These are phyloP conservation scores for Fabriciana adippe DNA, from an alignment of 2,888 invertebrate genomes.

Conservation along the genomic window DNA sequence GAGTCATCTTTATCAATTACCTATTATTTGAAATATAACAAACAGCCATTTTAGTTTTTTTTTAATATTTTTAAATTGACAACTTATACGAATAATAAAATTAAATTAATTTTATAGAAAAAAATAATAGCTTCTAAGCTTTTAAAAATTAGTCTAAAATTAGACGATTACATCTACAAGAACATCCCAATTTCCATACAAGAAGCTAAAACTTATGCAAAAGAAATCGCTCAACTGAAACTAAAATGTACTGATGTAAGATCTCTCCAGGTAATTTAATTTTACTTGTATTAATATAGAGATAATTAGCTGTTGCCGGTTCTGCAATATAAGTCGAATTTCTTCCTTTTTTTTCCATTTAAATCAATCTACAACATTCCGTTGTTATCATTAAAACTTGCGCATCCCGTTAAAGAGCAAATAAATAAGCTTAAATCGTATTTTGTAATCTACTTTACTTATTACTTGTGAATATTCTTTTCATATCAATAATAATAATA, in stretches of 20 bases:
- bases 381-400: no score
- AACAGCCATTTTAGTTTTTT: not conserved
- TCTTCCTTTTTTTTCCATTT: no score
- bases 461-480: no score
- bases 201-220: conserved; percentile 51
- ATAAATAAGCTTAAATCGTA: no score
- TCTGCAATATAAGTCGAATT: no score
- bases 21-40: no score
- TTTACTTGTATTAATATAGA: not conserved
- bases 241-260: conserved; percentile 48
- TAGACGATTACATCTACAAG: conserved; percentile 62
- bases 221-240: conserved; percentile 53
- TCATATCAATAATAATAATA: no score
- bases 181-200: conserved; percentile 49
- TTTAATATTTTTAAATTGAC: not conserved
- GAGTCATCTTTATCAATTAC: no score
- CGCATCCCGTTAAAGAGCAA: no score
- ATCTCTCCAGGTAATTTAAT: conserved; percentile 55
- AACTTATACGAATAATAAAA: not conserved
- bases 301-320: not conserved
- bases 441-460: no score
- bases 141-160: conserved; percentile 56
- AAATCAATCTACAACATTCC: no score
- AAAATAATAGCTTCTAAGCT: conserved; percentile 51
- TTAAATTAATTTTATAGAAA: conserved; percentile 47